Conservation (phyloP, 2,113 vertebrate genomes). For the Columba janthina region DNA sequence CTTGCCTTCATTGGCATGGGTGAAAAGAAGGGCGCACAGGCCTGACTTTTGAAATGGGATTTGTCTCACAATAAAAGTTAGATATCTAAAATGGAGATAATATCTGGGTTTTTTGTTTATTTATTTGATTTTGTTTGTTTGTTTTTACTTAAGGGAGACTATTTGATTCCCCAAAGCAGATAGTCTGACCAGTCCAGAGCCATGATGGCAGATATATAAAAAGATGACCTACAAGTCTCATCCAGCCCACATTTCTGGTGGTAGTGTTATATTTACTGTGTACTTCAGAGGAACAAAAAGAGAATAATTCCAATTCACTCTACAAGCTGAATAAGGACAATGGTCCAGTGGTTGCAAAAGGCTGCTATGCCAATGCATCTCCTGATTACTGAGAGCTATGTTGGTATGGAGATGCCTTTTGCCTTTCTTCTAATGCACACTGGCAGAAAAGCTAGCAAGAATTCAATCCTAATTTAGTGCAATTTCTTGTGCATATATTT, state of each 20-base stretch:
- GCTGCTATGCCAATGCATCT: background rate
- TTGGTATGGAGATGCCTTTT: background rate
- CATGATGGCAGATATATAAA: background rate
- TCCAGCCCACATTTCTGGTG: background rate
- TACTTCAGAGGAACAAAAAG: background rate
- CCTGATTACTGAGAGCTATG: background rate
- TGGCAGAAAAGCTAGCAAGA: background rate
- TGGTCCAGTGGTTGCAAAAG: background rate
- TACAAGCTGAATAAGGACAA: background rate
- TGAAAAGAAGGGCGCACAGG: background rate
- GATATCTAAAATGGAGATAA: background rate
- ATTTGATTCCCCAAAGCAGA: background rate
- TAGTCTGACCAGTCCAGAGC: background rate
- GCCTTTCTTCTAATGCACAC: background rate
- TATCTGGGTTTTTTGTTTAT: background rate
- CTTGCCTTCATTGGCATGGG: background rate
- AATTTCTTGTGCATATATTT: slow-evolving; percentile 25
- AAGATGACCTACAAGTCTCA: background rate
- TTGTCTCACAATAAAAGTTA: background rate
- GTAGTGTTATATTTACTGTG: background rate
- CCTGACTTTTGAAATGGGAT: background rate
- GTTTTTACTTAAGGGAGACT: too few species aligned
- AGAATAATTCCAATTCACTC: background rate
- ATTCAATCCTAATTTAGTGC: slow-evolving; percentile 6
- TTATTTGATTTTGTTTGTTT: too few species aligned